Conservation (phyloP, 2,888 invertebrate species). For the Habroteleia sp. region DNA sequence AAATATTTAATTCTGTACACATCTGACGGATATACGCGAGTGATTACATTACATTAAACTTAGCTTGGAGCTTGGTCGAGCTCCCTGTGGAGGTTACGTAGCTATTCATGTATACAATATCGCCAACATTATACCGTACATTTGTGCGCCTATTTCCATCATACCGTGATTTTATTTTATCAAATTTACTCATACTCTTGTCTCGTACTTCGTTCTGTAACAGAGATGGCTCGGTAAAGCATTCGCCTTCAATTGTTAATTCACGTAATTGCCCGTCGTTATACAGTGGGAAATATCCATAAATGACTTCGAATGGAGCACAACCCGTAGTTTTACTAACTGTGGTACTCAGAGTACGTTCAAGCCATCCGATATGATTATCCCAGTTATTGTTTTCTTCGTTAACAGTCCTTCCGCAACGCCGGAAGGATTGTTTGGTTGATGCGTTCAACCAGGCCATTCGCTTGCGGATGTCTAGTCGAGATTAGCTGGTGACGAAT, state of each 20-base stretch:
- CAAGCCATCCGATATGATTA: not conserved
- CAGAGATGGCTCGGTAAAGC: not conserved
- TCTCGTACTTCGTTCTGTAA: slow-evolving; percentile 2
- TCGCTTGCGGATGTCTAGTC: slow-evolving; percentile 20
- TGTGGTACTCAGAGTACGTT: not conserved
- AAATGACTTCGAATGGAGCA: slow-evolving; percentile 5
- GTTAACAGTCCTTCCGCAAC: not conserved
- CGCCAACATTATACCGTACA: not conserved
- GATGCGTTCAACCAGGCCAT: slow-evolving; percentile 13
- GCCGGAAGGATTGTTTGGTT: slow-evolving; percentile 28
- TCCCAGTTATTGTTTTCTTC: slow-evolving; percentile 17
- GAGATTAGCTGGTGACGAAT: slow-evolving; percentile 9
- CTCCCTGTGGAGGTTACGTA: not conserved
- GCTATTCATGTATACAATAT: not conserved
- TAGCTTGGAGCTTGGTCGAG: not conserved
- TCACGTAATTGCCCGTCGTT: slow-evolving; percentile 4
- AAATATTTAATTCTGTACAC: not conserved
- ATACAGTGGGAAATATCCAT: slow-evolving; percentile 20
- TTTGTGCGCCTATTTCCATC: not conserved
- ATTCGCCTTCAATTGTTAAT: slow-evolving; percentile 1
- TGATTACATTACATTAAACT: not conserved
- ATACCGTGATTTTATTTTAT: not conserved
- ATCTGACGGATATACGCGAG: not conserved
- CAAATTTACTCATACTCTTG: not conserved
- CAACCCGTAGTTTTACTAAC: not conserved